Percentiles rank a stretch among this genome's conserved stretches.
Evolutionary conservation across 1,140 invertebrate species (phyloP).

Genomic region (Camponotus vicinus): DNA sequence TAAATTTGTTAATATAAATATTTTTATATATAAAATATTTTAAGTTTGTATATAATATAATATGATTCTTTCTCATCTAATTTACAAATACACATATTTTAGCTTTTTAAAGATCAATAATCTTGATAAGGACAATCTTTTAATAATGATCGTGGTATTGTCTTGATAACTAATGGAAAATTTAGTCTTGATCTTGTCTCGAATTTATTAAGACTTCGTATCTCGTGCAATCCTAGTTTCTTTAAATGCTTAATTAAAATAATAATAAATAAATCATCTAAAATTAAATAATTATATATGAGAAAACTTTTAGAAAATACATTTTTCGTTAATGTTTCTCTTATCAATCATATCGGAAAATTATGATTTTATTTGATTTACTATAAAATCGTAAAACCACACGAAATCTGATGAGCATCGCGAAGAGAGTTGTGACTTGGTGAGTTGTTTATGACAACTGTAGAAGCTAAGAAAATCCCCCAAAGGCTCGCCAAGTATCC

Average conservation of each 20-base stretch:
- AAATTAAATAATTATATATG: neutral
- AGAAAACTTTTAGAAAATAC: neutral
- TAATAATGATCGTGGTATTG: too few relatives aligned
- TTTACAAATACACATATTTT: too few relatives aligned
- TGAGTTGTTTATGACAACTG: conserved; percentile 55
- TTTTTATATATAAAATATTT: too few relatives aligned
- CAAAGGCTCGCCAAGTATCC: conserved; percentile 37
- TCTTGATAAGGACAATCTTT: too few relatives aligned
- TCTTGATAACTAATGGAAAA: too few relatives aligned
- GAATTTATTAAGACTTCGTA: too few relatives aligned
- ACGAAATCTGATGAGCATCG: conserved; percentile 25
- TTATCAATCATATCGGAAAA: neutral
- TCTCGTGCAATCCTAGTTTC: neutral
- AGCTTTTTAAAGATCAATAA: too few relatives aligned
- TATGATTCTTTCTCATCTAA: too few relatives aligned
- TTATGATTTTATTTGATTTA: neutral
- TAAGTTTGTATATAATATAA: too few relatives aligned
- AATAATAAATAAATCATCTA: neutral
- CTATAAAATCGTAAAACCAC: neutral
- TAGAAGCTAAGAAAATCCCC: conserved; percentile 44
- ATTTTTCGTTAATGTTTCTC: neutral
- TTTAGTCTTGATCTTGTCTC: too few relatives aligned
- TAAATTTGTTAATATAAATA: too few relatives aligned
- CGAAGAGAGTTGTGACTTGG: conserved; percentile 21
- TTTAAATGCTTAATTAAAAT: neutral